Percentiles rank a stretch among this genome's conserved stretches.
phyloP scores from a whole-genome alignment of 2,888 invertebrate species.

The Mayetiola destructor region DNA sequence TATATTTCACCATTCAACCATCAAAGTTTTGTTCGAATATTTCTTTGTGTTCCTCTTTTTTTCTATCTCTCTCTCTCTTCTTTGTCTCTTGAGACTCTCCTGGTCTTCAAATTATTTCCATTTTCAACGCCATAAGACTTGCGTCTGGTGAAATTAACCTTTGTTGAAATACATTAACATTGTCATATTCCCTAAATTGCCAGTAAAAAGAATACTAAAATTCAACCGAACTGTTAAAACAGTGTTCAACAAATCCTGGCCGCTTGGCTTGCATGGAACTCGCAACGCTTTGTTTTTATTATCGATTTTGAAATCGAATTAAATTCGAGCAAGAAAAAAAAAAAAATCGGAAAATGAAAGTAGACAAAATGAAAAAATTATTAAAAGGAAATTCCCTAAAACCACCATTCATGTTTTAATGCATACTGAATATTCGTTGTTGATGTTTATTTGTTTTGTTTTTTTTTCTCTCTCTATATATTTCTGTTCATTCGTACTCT shows the following conservation, averaged over 20 bases:
- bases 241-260: slow-evolving; percentile 11
- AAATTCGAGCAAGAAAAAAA: neutral
- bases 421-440: slow-evolving; percentile 16
- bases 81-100: neutral
- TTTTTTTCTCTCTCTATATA: no score
- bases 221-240: no score
- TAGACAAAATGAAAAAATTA: neutral
- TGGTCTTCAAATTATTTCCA: no score
- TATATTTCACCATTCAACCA: no score
- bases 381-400: slow-evolving; percentile 14
- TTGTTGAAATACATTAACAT: no score
- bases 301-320: neutral
- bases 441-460: no score
- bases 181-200: no score
- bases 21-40: no score
- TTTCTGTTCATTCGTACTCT: no score
- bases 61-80: neutral
- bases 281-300: neutral
- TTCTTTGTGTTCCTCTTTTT: neutral
- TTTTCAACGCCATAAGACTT: no score
- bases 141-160: no score
- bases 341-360: neutral
- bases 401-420: slow-evolving; percentile 15
- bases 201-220: no score
- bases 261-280: slow-evolving; percentile 7